Base-by-base conservation (phyloP, 2,888 invertebrate species). In the Agrotis clavis region DNA sequence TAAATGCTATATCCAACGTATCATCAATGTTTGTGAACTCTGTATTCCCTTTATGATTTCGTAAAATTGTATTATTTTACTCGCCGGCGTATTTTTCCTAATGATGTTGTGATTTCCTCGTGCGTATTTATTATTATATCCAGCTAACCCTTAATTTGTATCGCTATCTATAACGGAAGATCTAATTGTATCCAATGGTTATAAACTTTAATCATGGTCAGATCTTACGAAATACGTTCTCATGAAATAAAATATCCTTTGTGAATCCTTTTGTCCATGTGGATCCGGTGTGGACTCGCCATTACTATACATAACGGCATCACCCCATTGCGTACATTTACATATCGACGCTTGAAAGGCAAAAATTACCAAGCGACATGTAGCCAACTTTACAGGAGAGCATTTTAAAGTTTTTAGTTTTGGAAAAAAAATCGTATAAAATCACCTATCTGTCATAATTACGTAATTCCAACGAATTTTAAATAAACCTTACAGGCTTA, bases 281-380 rank as follows among this genome's bases (percentile, higher is more conserved):
- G 47, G 60, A 72, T 57, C 57, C 64, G 70, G 21, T 45, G 61
- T 57, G 63, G 61, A 53, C 61, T 67, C n/a, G 19, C 67, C 61
- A 70, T 82, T 82, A 81, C 78, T 73, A 64, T 56, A 76, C 62
- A 72, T 79, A 76, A 72, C 74, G 79, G 74, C 65, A 56, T 72
- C 84, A 84, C 70, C 76, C 76, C 72, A 70, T 60, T 62, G 74
- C 71, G 59, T 61, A 72, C 59, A 81, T 83, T 83, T 71, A 72
- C 84, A 81, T 81, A n/a, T n/a, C n/a, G n/a, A n/a, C n/a, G n/a
- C n/a, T n/a, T n/a, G n/a, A n/a, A n/a, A n/a, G n/a, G n/a, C n/a
- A n/a, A n/a, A n/a, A n/a, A n/a, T n/a, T n/a, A n/a, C n/a, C n/a
- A n/a, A n/a, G n/a, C n/a, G n/a, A n/a, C n/a, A n/a, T n/a, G n/a